Base-by-base conservation (phyloP, 2,113 vertebrate genomes). In the Callionymus lyra region DNA sequence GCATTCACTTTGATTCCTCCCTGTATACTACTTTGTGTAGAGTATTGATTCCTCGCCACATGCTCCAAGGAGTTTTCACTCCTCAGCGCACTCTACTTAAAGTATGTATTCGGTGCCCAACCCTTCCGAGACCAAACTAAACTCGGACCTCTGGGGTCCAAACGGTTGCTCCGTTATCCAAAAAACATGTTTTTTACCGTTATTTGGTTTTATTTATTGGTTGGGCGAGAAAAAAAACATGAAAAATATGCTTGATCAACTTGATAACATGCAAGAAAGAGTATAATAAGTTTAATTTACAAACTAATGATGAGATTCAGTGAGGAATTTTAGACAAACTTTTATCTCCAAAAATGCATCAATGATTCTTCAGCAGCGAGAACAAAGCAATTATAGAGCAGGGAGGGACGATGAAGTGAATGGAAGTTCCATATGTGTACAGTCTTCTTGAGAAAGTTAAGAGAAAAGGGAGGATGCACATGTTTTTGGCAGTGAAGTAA, bases 1-100 rank as follows among this genome's bases (percentile, higher is more conserved):
- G 59, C 44, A 56, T 50, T 52, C 45, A 39, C 60, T 72, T 78
- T 70, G 60, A 61, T 70, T 63, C 31, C 42, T 65, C 49, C 46
- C 51, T 49, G 43, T 27, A 57, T 42, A 48, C 43, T 34, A 17
- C 43, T 52, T 58, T 63, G 47, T 63, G 47, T 48, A 59, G 47
- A 45, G 43, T 50, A 70, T 59, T 41, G 64, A 75, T 75, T 72
- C 56, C 41, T 50, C 53, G 16, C 48, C 41, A 38, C 58, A 56
- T 54, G 43, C 52, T 36, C 51, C 52, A 49, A 35, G 2, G 51
- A 56, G 44, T 17, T 59, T 35, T 34, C 44, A 63, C 51, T 56
- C 55, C 50, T 38, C 44, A 44, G 38, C 53, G 61, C 6, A 33
- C 54, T 63, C 43, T 53, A 51, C 47, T 53, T 63, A 49, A 69